Evolutionary conservation across 2,113 vertebrate species (phyloP).

Genomic region (Cyphomyrus plagiostoma): DNA sequence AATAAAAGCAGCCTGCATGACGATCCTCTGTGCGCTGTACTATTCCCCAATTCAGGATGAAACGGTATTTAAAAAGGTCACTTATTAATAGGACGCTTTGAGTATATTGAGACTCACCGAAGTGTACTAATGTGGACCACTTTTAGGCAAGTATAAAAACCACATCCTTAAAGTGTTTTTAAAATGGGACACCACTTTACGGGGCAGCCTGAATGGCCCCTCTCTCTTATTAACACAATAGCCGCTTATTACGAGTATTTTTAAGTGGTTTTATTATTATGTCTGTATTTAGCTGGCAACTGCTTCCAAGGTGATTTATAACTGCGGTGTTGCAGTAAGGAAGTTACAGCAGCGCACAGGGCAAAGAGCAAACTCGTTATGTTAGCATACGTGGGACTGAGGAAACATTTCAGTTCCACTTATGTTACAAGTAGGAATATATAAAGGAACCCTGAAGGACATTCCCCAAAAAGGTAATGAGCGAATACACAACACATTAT

Average conservation of each 20-base stretch:
- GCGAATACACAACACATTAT: not conserved
- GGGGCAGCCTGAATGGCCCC: not conserved
- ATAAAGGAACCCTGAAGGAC: not conserved
- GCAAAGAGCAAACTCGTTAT: conserved; percentile 9
- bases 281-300: not conserved
- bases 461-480: not conserved
- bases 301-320: not conserved
- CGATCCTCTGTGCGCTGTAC: not conserved
- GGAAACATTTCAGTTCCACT: not conserved
- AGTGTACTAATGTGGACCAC: conserved; percentile 7
- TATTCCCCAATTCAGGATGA: not conserved
- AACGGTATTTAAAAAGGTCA: conserved; percentile 2
- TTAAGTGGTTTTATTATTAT: not conserved
- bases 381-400: not conserved
- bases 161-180: conserved; percentile 8
- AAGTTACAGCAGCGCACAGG: conserved; percentile 2
- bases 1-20: not conserved
- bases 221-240: not conserved
- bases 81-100: not conserved
- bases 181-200: not conserved
- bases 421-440: not conserved
- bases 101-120: not conserved
- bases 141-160: conserved; percentile 2
- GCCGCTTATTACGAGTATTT: not conserved
- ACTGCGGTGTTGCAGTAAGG: not conserved